Conservation (phyloP, 53 echinoderm and acorn worm species). For the Arbacia lixula region DNA sequence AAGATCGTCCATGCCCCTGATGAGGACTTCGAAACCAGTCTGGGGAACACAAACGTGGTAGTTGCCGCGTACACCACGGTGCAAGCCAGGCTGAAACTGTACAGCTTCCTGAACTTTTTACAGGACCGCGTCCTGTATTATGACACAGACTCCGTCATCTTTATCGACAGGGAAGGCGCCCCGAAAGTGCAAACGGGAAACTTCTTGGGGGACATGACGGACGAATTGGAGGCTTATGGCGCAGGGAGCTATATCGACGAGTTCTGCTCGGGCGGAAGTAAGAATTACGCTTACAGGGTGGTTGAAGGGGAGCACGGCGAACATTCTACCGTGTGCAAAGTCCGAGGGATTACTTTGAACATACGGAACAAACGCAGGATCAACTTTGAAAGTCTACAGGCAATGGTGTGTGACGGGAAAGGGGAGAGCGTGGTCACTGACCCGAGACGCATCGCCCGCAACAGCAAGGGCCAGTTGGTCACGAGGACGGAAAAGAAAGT, state of each 20-base stretch:
- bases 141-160: slow-evolving; percentile 61
- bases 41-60: slow-evolving; percentile 29
- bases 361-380: background rate
- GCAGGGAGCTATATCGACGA: slow-evolving; percentile 67
- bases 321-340: background rate
- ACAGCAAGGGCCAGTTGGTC: background rate
- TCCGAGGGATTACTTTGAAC: background rate
- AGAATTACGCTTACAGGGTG: slow-evolving; percentile 69
- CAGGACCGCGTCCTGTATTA: slow-evolving; percentile 57
- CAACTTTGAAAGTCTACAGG: slow-evolving; percentile 3
- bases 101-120: slow-evolving; percentile 14
- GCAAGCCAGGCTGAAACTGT: slow-evolving; percentile 43
- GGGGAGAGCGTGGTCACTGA: background rate
- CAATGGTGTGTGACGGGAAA: slow-evolving; percentile 8
- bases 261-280: slow-evolving; percentile 71
- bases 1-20: slow-evolving; percentile 17
- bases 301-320: background rate
- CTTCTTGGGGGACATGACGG: slow-evolving; percentile 68
- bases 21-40: slow-evolving; percentile 1
- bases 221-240: slow-evolving; percentile 55
- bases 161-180: slow-evolving; percentile 21
- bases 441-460: slow-evolving; percentile 1
- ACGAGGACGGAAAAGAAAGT: too few species aligned
- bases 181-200: slow-evolving; percentile 55
- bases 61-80: slow-evolving; percentile 47